Percentiles rank a stretch among this genome's conserved stretches.
These are phyloP conservation scores for Ceriagrion tenellum DNA, from an alignment of 2,888 invertebrate genomes.

Conservation along the genomic window DNA sequence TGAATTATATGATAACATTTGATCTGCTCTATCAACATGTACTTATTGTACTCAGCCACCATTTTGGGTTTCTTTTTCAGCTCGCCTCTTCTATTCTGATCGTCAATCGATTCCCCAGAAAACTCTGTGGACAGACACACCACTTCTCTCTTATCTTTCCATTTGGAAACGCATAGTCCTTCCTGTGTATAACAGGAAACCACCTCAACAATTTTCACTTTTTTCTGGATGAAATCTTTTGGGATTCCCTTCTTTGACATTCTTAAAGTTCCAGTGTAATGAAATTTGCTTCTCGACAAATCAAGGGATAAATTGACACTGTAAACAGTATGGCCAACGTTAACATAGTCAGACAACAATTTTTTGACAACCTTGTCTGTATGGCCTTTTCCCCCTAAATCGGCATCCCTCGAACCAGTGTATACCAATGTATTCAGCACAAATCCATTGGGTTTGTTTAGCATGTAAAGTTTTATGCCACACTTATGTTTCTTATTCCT, in stretches of 20 bases:
- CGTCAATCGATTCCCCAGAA: neutral
- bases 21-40: slow-evolving; percentile 5
- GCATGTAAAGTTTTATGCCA: slow-evolving; percentile 75
- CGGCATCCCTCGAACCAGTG: slow-evolving; percentile 72
- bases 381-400: slow-evolving; percentile 70
- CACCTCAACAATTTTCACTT: neutral
- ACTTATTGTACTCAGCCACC: neutral
- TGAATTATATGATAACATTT: neutral
- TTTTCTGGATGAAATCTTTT: neutral
- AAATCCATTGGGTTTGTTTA: slow-evolving; percentile 75
- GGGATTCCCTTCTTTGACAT: neutral
- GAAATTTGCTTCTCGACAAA: neutral
- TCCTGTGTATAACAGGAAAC: neutral
- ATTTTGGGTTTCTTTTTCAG: neutral
- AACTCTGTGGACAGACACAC: neutral
- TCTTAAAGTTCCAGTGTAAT: neutral
- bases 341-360: neutral
- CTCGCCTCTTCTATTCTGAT: neutral
- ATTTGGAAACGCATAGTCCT: neutral
- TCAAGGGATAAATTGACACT: neutral
- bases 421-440: slow-evolving; percentile 73
- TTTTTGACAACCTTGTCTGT: slow-evolving; percentile 69
- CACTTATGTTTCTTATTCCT: slow-evolving; percentile 75
- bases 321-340: neutral
- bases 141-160: slow-evolving; percentile 18